A percentile compares a stretch with the other conserved stretches of the same genome.
Conservation (phyloP, 2,797 vertebrate species). For the Phataginus tetradactyla region DNA sequence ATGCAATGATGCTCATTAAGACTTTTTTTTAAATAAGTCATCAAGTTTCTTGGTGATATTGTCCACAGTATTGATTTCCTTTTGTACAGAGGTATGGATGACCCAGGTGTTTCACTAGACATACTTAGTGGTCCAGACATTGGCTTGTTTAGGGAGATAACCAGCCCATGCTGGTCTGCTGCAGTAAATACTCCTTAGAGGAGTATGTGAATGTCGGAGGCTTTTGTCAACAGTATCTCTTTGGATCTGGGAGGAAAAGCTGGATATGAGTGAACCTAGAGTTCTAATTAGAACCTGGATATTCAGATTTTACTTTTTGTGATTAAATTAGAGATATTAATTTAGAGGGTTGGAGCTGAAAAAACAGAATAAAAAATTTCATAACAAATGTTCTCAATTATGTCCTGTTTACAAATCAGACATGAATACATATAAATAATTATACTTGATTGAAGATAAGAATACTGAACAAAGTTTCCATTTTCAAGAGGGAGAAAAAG, state of each 20-base stretch:
- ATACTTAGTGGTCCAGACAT: background rate
- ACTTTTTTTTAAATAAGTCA: background rate
- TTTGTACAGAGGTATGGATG: background rate
- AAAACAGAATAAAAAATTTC: background rate
- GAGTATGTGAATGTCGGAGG: background rate
- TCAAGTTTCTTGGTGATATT: background rate
- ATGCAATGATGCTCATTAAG: background rate
- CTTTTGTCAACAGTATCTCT: background rate
- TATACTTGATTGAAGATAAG: background rate
- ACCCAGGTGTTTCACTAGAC: background rate
- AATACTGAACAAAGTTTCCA: background rate
- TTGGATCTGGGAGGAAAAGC: background rate
- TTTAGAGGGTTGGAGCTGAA: background rate
- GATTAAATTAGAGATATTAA: background rate
- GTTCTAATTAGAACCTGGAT: background rate
- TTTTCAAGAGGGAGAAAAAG: background rate
- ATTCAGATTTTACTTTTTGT: background rate
- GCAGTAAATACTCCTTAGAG: background rate
- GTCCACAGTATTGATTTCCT: background rate
- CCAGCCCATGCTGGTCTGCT: background rate
- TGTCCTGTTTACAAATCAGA: background rate
- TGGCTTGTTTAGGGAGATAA: background rate
- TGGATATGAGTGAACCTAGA: background rate
- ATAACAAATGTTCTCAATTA: background rate
- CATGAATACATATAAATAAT: background rate